Percentiles rank a stretch among this genome's conserved stretches.
phyloP scores from a whole-genome alignment of 1,140 invertebrate species.

The Calephelis virginiensis region DNA sequence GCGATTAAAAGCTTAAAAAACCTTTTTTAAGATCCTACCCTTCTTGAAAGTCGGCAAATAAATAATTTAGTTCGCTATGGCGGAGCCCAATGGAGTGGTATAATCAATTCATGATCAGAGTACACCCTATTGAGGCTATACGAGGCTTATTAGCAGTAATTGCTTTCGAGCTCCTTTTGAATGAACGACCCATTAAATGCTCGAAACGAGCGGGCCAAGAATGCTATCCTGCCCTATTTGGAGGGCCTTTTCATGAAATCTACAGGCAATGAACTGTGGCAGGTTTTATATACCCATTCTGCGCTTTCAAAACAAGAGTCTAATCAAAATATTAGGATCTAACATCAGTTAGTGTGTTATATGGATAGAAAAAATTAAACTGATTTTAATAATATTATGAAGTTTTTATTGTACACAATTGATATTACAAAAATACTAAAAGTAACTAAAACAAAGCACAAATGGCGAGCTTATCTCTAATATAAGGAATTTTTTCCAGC shows the following conservation, averaged over 20 bases:
- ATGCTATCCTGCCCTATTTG: conserved; percentile 11
- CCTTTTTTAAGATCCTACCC: too few relatives aligned
- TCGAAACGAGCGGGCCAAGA: conserved; percentile 9
- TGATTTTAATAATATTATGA: too few relatives aligned
- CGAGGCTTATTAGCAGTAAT: conserved; percentile 14
- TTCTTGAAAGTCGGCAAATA: background rate
- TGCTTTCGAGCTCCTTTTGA: conserved; percentile 15
- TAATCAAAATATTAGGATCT: background rate
- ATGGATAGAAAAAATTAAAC: too few relatives aligned
- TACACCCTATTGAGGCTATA: conserved; percentile 12
- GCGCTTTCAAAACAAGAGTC: background rate
- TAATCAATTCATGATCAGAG: conserved; percentile 14
- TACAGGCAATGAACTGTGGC: conserved; percentile 1
- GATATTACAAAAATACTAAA: too few relatives aligned
- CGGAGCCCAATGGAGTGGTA: background rate
- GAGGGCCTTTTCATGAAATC: conserved; percentile 5
- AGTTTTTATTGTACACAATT: too few relatives aligned
- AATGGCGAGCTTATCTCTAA: too few relatives aligned
- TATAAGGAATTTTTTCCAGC: too few relatives aligned
- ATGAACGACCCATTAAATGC: conserved; percentile 15
- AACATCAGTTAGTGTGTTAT: too few relatives aligned
- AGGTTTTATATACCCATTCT: background rate
- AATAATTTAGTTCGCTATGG: background rate
- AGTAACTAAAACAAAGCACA: too few relatives aligned
- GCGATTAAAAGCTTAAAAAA: background rate